These are phyloP conservation scores for Drosophila lutescens DNA, from an alignment of 2,888 invertebrate species.

Conservation along the genomic window DNA sequence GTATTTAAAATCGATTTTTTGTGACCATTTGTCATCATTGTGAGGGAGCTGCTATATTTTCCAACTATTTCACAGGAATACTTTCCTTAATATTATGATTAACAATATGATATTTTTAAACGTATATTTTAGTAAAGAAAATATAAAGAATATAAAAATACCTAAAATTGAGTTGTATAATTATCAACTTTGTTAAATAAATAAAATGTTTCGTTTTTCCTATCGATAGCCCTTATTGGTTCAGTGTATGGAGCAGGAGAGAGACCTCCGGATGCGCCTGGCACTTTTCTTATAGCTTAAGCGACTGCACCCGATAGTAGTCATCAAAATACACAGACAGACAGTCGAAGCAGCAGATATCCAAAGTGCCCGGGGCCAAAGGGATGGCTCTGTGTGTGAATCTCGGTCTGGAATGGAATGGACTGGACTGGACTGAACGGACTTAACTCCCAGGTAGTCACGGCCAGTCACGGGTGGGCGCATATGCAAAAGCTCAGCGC, in stretches of 20 bases:
- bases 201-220: too few relatives aligned
- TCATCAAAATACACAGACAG: constrained; percentile 54
- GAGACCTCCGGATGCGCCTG: constrained; percentile 78
- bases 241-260: constrained; percentile 5
- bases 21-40: too few relatives aligned
- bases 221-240: too few relatives aligned
- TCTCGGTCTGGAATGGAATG: constrained; percentile 5
- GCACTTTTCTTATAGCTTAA: constrained; percentile 45
- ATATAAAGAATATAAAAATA: too few relatives aligned
- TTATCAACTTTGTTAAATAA: too few relatives aligned
- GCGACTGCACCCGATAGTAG: constrained; percentile 64
- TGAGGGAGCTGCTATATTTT: too few relatives aligned
- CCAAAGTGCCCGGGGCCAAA: constrained; percentile 67
- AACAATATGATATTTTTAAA: too few relatives aligned
- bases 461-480: constrained; percentile 75
- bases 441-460: constrained; percentile 70
- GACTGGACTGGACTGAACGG: constrained; percentile 13
- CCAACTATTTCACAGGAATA: too few relatives aligned
- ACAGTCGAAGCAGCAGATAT: constrained; percentile 39
- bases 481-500: constrained; percentile 70
- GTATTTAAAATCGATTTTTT: too few relatives aligned
- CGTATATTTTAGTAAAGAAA: too few relatives aligned
- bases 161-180: too few relatives aligned
- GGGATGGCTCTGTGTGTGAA: constrained; percentile 21
- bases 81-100: too few relatives aligned